Evolutionary conservation across 2,888 invertebrate species (phyloP).

Genomic region (Hydriomena furcata): DNA sequence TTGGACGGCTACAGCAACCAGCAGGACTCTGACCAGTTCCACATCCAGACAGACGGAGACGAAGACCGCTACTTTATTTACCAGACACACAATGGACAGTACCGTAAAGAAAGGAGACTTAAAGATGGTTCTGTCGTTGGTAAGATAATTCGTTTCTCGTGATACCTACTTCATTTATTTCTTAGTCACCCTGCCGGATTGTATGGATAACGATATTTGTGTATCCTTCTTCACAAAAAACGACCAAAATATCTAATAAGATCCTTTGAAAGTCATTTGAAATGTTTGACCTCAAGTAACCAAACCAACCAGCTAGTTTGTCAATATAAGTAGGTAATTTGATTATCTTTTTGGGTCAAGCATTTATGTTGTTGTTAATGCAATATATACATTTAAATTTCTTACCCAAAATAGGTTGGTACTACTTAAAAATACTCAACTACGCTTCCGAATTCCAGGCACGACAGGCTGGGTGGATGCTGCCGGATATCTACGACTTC

Average conservation of each 20-base stretch:
- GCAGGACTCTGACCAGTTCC: conserved; percentile 91
- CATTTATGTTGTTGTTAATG: no score
- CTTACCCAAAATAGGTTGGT: no score
- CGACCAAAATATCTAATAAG: conserved; percentile 3
- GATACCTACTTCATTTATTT: no score
- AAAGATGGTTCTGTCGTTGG: conserved; percentile 95
- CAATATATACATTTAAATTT: no score
- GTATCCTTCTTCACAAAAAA: no score
- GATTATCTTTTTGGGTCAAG: no score
- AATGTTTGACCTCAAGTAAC: neutral
- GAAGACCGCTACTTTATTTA: conserved; percentile 94
- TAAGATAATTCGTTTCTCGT: conserved; percentile 39
- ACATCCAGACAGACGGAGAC: conserved; percentile 97
- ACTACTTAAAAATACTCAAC: no score
- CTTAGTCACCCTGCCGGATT: no score
- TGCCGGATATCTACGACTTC: conserved; percentile 89
- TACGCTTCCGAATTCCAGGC: conserved; percentile 60
- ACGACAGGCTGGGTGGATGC: conserved; percentile 95
- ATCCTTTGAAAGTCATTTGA: conserved; percentile 22
- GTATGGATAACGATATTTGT: no score
- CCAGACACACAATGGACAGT: conserved; percentile 94
- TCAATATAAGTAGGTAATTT: no score
- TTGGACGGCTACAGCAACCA: conserved; percentile 82
- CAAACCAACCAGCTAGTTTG: neutral
- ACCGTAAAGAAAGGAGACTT: conserved; percentile 93